Evolutionary conservation across 2,797 vertebrate genomes (phyloP), one percentile per base, ranked within the genome.

Genomic region (Propithecus deckenii): DNA sequence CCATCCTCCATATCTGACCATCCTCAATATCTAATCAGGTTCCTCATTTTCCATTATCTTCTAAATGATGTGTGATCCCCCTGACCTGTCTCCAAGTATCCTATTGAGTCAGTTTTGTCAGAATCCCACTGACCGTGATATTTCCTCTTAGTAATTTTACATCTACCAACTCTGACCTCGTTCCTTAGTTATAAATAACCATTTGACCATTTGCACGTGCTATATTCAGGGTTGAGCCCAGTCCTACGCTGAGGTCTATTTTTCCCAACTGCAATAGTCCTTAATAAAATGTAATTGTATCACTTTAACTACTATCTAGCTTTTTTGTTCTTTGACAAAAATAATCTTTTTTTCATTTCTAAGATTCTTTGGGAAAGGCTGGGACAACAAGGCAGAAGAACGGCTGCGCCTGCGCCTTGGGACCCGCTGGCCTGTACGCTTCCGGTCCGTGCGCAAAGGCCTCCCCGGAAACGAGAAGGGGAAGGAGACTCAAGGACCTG

Each of bases 401-500:
- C 22, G 52, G 46, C 0, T 43, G 50, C 74, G 59, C 18, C 61
- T 98, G 97, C 91, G 95, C 79, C 0, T 0, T 38, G 35, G 43
- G 23, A 1, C 9, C 18, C 11, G 18, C 1, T 5, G 0, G 2
- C 3, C 43, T 22, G 2, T 4, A 6, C 9, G n/a, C 48, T 76
- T 79, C 90, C 69, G 59, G 92, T 78, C 8, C 4, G 0, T 0
- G 2, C 0, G 7, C 12, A 0, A 1, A 55, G 59, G 5, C 12
- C 4, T 74, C 17, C 61, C 18, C 0, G 32, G 65, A 65, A 57
- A 32, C 4, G 13, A 18, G 35, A 1, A 7, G 4, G 14, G 7
- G 30, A 0, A 0, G 18, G 79, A 14, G 15, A 4, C 0, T 12
- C 0, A 0, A 15, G 28, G 59, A 6, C 2, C 4, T 1, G 55